A percentile compares a stretch with the other conserved stretches of the same genome.
Conservation (phyloP, 2,113 vertebrate species). For the Bubo scandiacus region DNA sequence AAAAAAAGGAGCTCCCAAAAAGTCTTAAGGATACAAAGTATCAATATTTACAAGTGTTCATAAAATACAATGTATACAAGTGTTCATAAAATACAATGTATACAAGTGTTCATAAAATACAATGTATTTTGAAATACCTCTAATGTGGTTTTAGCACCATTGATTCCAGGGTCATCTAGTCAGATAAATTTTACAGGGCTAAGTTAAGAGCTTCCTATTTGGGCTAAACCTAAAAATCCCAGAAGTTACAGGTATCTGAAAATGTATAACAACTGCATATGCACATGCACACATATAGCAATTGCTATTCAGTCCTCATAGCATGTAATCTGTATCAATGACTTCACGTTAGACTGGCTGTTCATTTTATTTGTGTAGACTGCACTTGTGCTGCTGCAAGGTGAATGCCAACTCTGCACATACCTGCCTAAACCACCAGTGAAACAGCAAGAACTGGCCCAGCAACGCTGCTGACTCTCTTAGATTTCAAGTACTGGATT, state of each 20-base stretch:
- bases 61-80: neutral
- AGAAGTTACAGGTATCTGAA: neutral
- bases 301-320: neutral
- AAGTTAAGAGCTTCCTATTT: neutral
- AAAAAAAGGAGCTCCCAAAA: neutral
- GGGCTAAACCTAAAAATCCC: neutral
- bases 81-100: neutral
- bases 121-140: neutral
- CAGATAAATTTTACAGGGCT: rapidly evolving
- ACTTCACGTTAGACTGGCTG: neutral
- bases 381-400: neutral
- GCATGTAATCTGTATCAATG: rapidly evolving
- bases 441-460: neutral
- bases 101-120: neutral
- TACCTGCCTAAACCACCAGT: neutral
- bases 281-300: rapidly evolving
- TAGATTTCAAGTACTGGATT: neutral
- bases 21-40: neutral
- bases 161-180: neutral
- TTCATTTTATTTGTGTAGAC: neutral
- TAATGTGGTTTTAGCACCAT: rapidly evolving
- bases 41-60: rapidly evolving
- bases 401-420: neutral
- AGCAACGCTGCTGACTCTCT: neutral
- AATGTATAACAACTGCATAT: neutral